Base-by-base conservation (phyloP, 2,888 invertebrate species). In the Calameuta filiformis region DNA sequence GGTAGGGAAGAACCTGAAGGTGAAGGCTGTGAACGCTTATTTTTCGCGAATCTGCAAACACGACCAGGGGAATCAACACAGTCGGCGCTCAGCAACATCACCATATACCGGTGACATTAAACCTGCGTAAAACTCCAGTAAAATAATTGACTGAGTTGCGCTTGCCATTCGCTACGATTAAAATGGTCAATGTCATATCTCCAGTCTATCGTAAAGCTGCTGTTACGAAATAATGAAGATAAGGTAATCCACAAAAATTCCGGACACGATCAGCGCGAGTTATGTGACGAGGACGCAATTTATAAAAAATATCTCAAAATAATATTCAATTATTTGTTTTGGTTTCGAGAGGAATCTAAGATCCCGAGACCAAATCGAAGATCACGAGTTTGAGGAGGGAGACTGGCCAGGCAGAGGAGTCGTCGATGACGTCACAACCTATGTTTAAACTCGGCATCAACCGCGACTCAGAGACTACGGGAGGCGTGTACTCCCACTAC, bases 381-480 rank as follows among this genome's bases (percentile, higher is more conserved):
- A 56, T 23, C 23, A 6, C 23, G 56, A 9, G 56, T 56, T 9
- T 23, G 23, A 56, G 56, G 71, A 12, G 34, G 33, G 71, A 30
- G 34, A 71, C 71, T 30, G 35, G 37, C 35, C 74, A 23, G 35
- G 35, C 33, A 74, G 37, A 74, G 74, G 71, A 35, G 35, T 35
- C 37, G 23, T 76, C 80, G 71, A 81, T 88, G 88, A 88, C 86
- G 88, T 88, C 88, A 88, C 82, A 75, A 73, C 80, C 88, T 88
- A 88, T 85, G 86, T 88, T 87, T 88, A 88, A 88, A 87, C 86
- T 77, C 81, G 80, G 77, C 83, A 79, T 68, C 74, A 79, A 81
- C 77, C 78, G 77, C 82, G 79, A 74, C 80, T 77, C 79, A 80
- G 79, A 81, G 79, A 81, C 76, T 78, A 75, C 79, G 76, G 77